These are phyloP conservation scores for Subacronicta megacephala DNA, from an alignment of 2,888 invertebrate genomes.

Conservation along the genomic window DNA sequence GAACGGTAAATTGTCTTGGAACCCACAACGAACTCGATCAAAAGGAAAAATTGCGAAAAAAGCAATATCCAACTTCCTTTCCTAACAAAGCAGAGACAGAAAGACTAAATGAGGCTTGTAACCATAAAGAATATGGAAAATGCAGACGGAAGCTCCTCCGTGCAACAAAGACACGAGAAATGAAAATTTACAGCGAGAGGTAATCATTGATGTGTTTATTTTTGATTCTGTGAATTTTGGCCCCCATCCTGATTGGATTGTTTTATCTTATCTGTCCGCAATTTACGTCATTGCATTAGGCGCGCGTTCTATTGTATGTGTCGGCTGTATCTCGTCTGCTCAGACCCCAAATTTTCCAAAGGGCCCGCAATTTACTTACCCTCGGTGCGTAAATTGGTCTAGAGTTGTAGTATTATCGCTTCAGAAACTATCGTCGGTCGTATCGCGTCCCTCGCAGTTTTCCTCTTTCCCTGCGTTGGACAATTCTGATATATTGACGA, in stretches of 20 bases:
- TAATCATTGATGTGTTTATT: constrained; percentile 46
- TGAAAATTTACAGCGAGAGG: constrained; percentile 33
- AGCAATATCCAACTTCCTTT: constrained; percentile 49
- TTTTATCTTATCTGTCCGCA: constrained; percentile 43
- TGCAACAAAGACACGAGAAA: constrained; percentile 37
- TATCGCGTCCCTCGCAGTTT: constrained; percentile 60
- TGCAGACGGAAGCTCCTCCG: constrained; percentile 41
- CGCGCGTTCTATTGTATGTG: constrained; percentile 36
- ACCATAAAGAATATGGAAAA: constrained; percentile 47
- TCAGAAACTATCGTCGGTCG: constrained; percentile 63
- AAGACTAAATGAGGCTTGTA: constrained; percentile 55
- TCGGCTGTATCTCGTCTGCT: constrained; percentile 51
- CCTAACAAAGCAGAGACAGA: constrained; percentile 49
- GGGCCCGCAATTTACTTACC: constrained; percentile 64
- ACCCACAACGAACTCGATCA: constrained; percentile 48
- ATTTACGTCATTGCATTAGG: constrained; percentile 42
- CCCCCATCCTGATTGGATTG: constrained; percentile 11
- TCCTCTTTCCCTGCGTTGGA: constrained; percentile 57
- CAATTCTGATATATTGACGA: constrained; percentile 77
- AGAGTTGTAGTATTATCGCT: constrained; percentile 68
- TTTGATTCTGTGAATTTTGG: constrained; percentile 16
- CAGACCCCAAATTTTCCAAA: constrained; percentile 54
- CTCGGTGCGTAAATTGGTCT: constrained; percentile 69
- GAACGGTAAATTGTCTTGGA: constrained; percentile 42
- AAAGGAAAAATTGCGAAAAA: constrained; percentile 51